Conservation (phyloP, 2,797 vertebrate species). For the Syncerus caffer region DNA sequence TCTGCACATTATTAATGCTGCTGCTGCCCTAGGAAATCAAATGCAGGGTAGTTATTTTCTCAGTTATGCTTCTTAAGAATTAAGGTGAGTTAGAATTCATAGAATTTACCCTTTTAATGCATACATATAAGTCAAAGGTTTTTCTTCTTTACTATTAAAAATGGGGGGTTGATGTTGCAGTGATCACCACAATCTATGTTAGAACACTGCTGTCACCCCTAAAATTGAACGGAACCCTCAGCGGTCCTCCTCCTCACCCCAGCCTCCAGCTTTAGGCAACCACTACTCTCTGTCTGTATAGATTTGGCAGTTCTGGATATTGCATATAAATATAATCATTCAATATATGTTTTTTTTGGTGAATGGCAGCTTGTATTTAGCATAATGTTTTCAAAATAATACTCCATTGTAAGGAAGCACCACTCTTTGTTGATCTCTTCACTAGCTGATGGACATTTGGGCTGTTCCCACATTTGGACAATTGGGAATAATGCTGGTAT, state of each 20-base stretch:
- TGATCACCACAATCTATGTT: background rate
- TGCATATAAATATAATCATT: background rate
- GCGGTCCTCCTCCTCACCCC: background rate
- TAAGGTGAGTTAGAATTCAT: background rate
- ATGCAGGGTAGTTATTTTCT: too few relatives aligned
- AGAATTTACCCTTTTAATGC: background rate
- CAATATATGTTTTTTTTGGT: background rate
- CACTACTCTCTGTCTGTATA: background rate
- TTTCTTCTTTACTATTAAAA: background rate
- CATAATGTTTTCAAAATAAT: background rate
- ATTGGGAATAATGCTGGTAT: too few relatives aligned
- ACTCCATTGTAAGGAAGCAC: background rate
- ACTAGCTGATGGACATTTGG: background rate
- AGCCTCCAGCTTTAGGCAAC: background rate
- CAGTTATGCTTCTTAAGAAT: background rate
- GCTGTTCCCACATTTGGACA: background rate
- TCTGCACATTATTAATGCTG: accelerated
- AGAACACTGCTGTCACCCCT: background rate
- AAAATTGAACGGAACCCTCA: accelerated
- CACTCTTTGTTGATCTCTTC: background rate
- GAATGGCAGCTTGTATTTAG: background rate
- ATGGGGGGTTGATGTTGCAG: background rate
- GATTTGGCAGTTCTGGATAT: background rate
- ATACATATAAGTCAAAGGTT: too few relatives aligned
- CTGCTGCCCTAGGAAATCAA: background rate